A percentile compares a stretch with the other conserved stretches of the same genome.
These are phyloP conservation scores for Montifringilla adamsi DNA, from an alignment of 2,113 vertebrate genomes.

Conservation along the genomic window DNA sequence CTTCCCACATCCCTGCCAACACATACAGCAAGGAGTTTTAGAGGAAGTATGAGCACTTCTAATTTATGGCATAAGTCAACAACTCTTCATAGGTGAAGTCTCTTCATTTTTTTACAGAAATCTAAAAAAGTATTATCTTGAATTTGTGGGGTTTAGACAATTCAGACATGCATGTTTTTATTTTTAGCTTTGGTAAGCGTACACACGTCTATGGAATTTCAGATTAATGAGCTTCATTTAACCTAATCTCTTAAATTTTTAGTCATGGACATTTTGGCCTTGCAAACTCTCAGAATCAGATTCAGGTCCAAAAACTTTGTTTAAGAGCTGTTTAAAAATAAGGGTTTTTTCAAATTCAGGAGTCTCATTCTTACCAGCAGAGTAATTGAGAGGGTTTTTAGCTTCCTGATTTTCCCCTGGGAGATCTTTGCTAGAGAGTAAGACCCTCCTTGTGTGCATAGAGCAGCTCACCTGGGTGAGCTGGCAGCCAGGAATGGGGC, in stretches of 20 bases:
- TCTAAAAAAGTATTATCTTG: neutral
- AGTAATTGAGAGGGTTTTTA: neutral
- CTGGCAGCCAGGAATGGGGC: neutral
- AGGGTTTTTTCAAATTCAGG: neutral
- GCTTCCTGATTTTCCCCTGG: neutral
- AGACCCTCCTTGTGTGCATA: neutral
- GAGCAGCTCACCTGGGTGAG: fast-evolving
- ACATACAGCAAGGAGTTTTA: neutral
- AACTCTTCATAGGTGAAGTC: neutral
- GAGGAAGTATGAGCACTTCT: neutral
- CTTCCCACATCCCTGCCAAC: constrained; percentile 39
- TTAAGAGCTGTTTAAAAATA: neutral
- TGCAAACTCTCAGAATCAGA: neutral
- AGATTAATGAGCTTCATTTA: neutral
- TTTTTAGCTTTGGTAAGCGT: neutral
- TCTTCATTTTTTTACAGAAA: neutral
- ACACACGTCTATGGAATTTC: neutral
- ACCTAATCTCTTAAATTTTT: neutral
- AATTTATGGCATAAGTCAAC: neutral
- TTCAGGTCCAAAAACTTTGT: neutral
- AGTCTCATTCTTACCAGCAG: neutral
- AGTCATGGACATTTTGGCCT: neutral
- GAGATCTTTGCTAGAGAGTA: neutral
- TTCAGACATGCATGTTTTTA: neutral
- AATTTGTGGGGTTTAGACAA: neutral